Conservation (phyloP, 2,113 vertebrate genomes). For the Cheirogaleus medius region DNA sequence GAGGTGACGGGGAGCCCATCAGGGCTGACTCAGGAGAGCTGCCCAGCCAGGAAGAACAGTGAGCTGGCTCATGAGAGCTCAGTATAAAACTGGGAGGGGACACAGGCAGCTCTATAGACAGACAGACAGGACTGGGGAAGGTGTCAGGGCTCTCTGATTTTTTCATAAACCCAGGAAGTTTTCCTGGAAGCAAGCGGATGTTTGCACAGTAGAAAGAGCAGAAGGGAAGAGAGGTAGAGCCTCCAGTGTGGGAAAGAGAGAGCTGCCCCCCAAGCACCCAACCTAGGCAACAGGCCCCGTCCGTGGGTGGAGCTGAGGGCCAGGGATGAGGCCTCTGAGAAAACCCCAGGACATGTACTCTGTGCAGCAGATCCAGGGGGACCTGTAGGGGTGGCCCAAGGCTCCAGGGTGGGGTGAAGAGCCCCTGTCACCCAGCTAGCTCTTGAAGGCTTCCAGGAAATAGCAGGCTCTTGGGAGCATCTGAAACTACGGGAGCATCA, state of each 20-base stretch:
- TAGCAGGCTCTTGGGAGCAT: background rate
- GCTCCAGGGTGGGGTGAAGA: background rate
- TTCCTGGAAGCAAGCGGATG: background rate
- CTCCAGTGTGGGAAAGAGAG: background rate
- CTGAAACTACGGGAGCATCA: background rate
- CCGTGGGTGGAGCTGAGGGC: accelerated
- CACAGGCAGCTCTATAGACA: background rate
- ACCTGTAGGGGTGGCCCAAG: background rate
- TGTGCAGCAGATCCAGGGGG: background rate
- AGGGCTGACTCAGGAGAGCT: background rate
- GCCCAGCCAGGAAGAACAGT: background rate
- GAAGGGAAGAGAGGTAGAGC: background rate
- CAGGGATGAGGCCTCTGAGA: background rate
- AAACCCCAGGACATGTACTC: background rate
- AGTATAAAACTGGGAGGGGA: background rate
- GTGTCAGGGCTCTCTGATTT: background rate
- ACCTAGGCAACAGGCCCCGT: background rate
- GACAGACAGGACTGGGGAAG: background rate
- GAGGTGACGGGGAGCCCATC: background rate
- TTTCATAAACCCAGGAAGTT: background rate
- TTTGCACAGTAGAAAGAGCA: background rate
- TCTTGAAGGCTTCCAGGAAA: background rate
- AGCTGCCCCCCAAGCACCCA: background rate
- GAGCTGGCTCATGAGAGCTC: background rate
- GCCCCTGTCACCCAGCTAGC: background rate